These are phyloP conservation scores for Cerceris ruficornis DNA, from an alignment of 2,888 invertebrate genomes.

Conservation along the genomic window DNA sequence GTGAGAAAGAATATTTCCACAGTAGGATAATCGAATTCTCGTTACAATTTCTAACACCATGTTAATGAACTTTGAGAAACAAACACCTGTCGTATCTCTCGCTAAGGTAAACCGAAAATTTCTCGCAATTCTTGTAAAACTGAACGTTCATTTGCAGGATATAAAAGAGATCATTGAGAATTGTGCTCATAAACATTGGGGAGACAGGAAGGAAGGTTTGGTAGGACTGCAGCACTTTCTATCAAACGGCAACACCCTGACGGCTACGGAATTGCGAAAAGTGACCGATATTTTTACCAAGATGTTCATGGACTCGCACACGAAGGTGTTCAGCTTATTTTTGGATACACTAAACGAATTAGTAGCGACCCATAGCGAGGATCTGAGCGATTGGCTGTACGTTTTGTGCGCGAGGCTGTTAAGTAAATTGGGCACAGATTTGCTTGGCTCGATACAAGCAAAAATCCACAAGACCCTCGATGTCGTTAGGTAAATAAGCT, in stretches of 20 bases:
- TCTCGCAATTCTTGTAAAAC: neutral
- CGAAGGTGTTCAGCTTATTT: conserved; percentile 96
- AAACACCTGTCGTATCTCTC: too few species aligned
- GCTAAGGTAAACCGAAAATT: too few species aligned
- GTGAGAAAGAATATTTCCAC: neutral
- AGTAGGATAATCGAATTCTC: neutral
- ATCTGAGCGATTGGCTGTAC: conserved; percentile 96
- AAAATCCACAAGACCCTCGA: conserved; percentile 94
- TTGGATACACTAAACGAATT: conserved; percentile 96
- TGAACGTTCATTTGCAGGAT: conserved; percentile 83
- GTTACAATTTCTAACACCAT: neutral
- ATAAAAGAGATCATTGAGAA: conserved; percentile 93
- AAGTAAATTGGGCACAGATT: conserved; percentile 95
- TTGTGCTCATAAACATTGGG: conserved; percentile 95
- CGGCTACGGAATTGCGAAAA: conserved; percentile 88
- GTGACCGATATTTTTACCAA: conserved; percentile 97
- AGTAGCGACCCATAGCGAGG: conserved; percentile 92
- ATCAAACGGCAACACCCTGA: conserved; percentile 86
- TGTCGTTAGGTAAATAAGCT: conserved; percentile 85
- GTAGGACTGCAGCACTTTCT: conserved; percentile 90
- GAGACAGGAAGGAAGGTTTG: conserved; percentile 97
- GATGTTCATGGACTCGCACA: conserved; percentile 98
- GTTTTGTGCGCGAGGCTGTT: conserved; percentile 93
- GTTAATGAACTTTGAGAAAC: too few species aligned
- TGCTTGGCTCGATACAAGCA: conserved; percentile 94